Percentiles rank a stretch among this genome's conserved stretches.
These are phyloP conservation scores for Cebus imitator DNA, from an alignment of 2,113 vertebrate species.

Conservation along the genomic window DNA sequence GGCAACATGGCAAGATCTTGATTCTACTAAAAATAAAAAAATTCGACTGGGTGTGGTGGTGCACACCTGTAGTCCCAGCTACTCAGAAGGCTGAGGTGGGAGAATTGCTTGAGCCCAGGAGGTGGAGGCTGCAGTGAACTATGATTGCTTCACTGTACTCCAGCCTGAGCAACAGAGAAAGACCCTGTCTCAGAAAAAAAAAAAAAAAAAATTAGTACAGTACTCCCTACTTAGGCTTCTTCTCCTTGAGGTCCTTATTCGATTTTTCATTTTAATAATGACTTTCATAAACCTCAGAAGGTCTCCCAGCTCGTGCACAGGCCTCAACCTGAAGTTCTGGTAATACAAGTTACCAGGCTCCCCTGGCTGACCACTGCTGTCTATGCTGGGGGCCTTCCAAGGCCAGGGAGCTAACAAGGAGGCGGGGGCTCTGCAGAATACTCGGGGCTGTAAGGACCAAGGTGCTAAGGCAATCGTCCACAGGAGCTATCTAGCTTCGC, in stretches of 20 bases:
- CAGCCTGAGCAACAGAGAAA: no score
- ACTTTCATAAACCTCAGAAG: not conserved
- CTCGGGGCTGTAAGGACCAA: not conserved
- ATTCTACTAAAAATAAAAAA: no score
- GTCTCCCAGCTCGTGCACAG: not conserved
- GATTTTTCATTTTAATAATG: not conserved
- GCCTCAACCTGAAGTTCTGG: not conserved
- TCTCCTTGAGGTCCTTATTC: not conserved
- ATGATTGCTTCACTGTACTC: no score
- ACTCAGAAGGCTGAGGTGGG: no score
- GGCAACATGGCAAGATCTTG: no score
- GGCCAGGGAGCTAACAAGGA: not conserved
- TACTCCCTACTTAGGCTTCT: not conserved
- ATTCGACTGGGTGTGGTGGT: no score
- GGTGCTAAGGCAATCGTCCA: not conserved
- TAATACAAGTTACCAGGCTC: not conserved
- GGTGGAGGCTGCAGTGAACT: no score
- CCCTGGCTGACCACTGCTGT: fast-evolving
- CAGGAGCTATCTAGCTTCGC: not conserved
- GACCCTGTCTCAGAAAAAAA: no score
- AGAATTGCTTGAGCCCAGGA: no score
- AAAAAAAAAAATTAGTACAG: not conserved
- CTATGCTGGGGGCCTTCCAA: not conserved
- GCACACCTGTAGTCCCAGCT: no score
- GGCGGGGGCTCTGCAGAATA: not conserved